These are phyloP conservation scores for Mormyrus hasselquistii DNA, from an alignment of 2,797 vertebrate species.

Conservation along the genomic window DNA sequence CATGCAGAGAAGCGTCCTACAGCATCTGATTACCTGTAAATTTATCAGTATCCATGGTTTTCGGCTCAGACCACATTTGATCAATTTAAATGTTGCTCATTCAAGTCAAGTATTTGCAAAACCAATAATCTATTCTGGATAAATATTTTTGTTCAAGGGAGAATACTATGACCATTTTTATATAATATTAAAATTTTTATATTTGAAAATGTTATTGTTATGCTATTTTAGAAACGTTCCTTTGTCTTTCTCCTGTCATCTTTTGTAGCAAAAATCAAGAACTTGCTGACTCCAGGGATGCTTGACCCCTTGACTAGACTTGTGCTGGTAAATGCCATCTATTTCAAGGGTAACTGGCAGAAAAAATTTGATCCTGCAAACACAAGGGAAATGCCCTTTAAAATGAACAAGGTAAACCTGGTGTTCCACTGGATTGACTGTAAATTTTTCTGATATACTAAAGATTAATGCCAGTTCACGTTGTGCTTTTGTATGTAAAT, in stretches of 20 bases:
- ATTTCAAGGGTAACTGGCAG: conserved; percentile 63
- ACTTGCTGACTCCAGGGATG: conserved; percentile 38
- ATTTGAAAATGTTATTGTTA: background rate
- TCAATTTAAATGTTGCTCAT: background rate
- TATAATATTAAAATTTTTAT: background rate
- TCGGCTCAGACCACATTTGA: background rate
- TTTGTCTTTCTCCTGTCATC: background rate
- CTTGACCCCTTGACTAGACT: conserved; percentile 43
- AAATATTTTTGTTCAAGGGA: background rate
- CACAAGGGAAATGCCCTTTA: conserved; percentile 47
- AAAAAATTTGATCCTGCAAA: conserved; percentile 36
- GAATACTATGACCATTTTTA: background rate
- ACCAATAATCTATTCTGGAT: background rate
- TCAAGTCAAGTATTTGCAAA: background rate
- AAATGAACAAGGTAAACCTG: conserved; percentile 32
- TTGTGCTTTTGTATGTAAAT: background rate
- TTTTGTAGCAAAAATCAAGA: conserved; percentile 55
- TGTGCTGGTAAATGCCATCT: conserved; percentile 63
- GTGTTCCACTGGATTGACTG: background rate
- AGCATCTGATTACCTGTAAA: background rate
- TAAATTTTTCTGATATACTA: background rate
- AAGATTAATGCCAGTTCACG: background rate
- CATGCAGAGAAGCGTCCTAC: background rate
- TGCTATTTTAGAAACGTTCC: background rate
- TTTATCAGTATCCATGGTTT: background rate